Evolutionary conservation across 2,888 invertebrate species (phyloP).

Genomic region (Diarsia dahlii): DNA sequence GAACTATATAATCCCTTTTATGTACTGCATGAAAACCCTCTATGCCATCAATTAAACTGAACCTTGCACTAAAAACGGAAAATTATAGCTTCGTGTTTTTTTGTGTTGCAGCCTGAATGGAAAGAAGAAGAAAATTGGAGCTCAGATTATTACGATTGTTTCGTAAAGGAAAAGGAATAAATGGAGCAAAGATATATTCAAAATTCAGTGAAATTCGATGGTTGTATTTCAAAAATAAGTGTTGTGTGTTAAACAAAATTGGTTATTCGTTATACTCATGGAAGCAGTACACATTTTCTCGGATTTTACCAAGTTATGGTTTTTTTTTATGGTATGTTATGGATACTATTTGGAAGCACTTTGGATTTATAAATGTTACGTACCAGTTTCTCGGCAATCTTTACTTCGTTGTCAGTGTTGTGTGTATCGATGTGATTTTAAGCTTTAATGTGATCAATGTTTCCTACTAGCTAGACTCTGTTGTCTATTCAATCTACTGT

Average conservation of each 20-base stretch:
- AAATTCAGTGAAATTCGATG: background rate
- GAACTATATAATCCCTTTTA: slow-evolving; percentile 16
- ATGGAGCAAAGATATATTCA: background rate
- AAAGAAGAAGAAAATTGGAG: background rate
- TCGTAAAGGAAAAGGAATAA: no score
- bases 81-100: background rate
- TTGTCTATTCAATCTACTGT: slow-evolving; percentile 1
- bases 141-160: no score
- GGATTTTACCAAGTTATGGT: background rate
- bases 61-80: background rate
- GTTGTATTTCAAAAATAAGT: background rate
- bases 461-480: slow-evolving; percentile 3
- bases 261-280: slow-evolving; percentile 20
- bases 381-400: background rate
- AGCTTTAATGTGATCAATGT: slow-evolving; percentile 18
- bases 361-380: slow-evolving; percentile 3
- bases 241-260: slow-evolving; percentile 4
- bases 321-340: background rate
- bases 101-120: background rate
- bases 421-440: background rate
- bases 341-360: background rate
- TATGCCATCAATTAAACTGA: background rate
- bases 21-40: slow-evolving; percentile 17
- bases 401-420: background rate
- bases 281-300: slow-evolving; percentile 23